Evolutionary conservation across 1,140 invertebrate species (phyloP), one percentile per base, ranked within the genome.

Genomic region (Brachionus paranguensis): DNA sequence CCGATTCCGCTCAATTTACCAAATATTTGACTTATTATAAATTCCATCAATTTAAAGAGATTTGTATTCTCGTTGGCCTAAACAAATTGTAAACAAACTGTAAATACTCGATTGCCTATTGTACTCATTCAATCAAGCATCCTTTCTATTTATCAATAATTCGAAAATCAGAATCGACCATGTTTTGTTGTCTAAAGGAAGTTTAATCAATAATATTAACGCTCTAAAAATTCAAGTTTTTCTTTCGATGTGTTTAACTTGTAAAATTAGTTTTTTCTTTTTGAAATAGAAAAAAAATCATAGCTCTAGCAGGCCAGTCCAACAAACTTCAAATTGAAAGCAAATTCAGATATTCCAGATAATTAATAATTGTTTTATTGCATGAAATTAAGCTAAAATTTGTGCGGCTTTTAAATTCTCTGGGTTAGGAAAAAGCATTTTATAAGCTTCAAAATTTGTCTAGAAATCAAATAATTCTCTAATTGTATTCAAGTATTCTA

Each of bases 301-400:
- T 53, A 17, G 11, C 17, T 17, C 47, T 53, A 53, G 17, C 53
- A 60, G 53, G 10, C 53, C 37, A 72, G 68, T 72, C 33, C 29
- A 72, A 3, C n/a, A 72, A 72, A 72, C 33, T 43, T 41, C 33
- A 72, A 72, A 20, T 72, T 43, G 17, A 72, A 72, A 20, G 33
- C 33, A 29, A 24, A 70, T 33, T 37, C 33, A 72, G 37, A 72
- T 33, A 70, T 72, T 72, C 68, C 68, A 72, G 68, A 72, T 72
- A 72, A 72, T 72, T 72, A 72, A 72, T 72, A 72, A 72, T 72
- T 72, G 41, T 72, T 72, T 72, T 72, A 72, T 72, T 72, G 68
- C 68, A 72, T 43, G 33, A 72, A 72, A 72, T 72, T 72, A 72
- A 72, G 68, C 37, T 43, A 33, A 33, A 68, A 33, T 68, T 68